Conservation (phyloP, 2,113 vertebrate genomes). For the Verasper variegatus region DNA sequence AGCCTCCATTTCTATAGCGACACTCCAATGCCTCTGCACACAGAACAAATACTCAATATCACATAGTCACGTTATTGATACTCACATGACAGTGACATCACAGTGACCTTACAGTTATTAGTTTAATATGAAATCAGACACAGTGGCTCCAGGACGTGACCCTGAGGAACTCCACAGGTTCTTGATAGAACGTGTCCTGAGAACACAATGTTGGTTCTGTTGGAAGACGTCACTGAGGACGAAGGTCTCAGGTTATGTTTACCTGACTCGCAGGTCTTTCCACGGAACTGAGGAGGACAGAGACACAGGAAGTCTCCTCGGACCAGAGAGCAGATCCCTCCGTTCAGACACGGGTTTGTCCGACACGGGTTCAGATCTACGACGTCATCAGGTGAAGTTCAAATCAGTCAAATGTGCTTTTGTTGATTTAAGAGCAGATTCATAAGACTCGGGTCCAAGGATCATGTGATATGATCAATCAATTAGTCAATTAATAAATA, state of each 20-base stretch:
- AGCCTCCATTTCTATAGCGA: slow-evolving; percentile 81
- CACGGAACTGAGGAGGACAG: slow-evolving; percentile 65
- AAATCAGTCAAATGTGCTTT: not conserved
- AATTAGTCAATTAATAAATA: no score
- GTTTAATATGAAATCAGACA: no score
- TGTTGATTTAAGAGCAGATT: no score
- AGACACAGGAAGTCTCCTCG: slow-evolving; percentile 60
- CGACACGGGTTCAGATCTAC: slow-evolving; percentile 62
- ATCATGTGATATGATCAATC: no score
- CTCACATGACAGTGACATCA: not conserved
- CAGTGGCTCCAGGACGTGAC: not conserved
- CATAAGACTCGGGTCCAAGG: no score
- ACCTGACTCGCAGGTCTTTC: slow-evolving; percentile 64
- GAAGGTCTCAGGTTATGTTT: not conserved
- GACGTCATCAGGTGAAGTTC: not conserved
- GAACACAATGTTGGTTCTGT: no score
- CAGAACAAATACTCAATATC: not conserved
- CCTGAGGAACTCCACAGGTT: not conserved
- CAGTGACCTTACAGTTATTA: not conserved
- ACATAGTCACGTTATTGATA: not conserved
- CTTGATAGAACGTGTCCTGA: no score
- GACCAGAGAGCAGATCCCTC: slow-evolving; percentile 61
- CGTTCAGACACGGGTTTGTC: slow-evolving; percentile 65
- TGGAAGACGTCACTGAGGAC: no score
- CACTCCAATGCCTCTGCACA: slow-evolving; percentile 68